Evolutionary conservation across 2,888 invertebrate species (phyloP), one percentile per base, ranked within the genome.

Genomic region (Rhorus exstirpatorius): DNA sequence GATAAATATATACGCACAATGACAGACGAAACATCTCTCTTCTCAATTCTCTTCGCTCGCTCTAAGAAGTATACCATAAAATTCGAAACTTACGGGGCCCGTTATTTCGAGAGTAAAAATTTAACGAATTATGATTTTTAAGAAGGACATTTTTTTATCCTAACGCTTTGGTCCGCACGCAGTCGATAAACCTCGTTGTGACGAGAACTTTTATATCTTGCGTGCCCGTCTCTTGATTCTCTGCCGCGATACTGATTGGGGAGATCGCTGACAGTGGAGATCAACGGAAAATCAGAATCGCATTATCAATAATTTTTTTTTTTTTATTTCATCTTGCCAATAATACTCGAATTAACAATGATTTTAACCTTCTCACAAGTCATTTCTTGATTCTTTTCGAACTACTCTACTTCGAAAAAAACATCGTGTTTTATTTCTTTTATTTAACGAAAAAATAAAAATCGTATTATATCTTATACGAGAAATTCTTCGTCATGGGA

Each of bases 111-210:
- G 38, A 10, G n/a, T n/a, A 49, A 67, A 72, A 46, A 26, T 35
- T 58, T 63, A 74, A 70, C 41, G 70, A 53, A 70, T 70, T n/a
- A 61, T n/a, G 38, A 61, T 70, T 77, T 61, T 70, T 70, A 44
- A 77, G 71, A 65, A 38, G 65, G 26, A 58, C 41, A 19, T 17
- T 38, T n/a, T 46, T 46, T 46, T 44, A 49, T 72, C 71, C n/a
- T n/a, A n/a, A n/a, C n/a, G n/a, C n/a, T n/a, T n/a, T n/a, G n/a
- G n/a, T n/a, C n/a, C n/a, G n/a, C n/a, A n/a, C 60, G 19, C 60
- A 60, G 38, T 1, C 44, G 44, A 31, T 41, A 58, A 14, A 49
- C 60, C 60, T 60, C 31, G 71, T 58, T 44, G 71, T 19, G 71
- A 72, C 60, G 46, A 21, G 49, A 49, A 60, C 60, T 35, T 60